Base-by-base conservation (phyloP, 2,888 invertebrate species). In the Cryptocephalus moraei region DNA sequence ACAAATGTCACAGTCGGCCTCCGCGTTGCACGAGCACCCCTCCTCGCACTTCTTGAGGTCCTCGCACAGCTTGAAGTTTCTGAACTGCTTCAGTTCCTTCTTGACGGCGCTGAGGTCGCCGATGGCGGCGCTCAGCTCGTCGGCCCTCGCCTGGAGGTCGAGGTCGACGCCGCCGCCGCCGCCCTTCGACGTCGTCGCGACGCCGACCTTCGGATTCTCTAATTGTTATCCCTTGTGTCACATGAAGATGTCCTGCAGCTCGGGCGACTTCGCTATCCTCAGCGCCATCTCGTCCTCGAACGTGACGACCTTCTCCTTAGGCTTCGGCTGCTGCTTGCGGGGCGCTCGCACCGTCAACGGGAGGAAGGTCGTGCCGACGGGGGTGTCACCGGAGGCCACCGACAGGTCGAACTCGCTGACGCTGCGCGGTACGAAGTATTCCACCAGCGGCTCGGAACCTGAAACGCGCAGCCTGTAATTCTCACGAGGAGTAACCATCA, bases 341-440 rank as follows among this genome's bases (percentile, higher is more conserved):
- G 64, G 72, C 32, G 63, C 60, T 41, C 67, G 57, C 32, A 66
- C 66, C 34, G 68, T 65, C 50, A 69, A 54, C 57, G 71, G 64
- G 50, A 69, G 58, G 54, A 70, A 61, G 51, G 64, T 59, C 51
- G 65, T 62, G 48, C 67, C 53, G 36, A 67, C 67, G 8, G 70
- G 66, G 1, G 69, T 70, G 60, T 81, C 79, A 43, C 78, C 74
- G 8, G 81, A 77, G 1, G 71, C 64, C 36, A 85, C 81, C 0
- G 82, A 78, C 48, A 89, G 68, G 66, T 89, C 86, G 63, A 89
- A 89, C 66, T 88, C 89, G 69, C 88, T 88, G 48, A 88, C 78
- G 68, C 87, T 87, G 49, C 89, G 76, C 51, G 89, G 89, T 52
- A 89, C 87, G 66, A 88, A 89, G 68, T 89, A 89, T 65, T 89